Base-by-base conservation (phyloP, 2,113 vertebrate genomes). In the Pica pica region DNA sequence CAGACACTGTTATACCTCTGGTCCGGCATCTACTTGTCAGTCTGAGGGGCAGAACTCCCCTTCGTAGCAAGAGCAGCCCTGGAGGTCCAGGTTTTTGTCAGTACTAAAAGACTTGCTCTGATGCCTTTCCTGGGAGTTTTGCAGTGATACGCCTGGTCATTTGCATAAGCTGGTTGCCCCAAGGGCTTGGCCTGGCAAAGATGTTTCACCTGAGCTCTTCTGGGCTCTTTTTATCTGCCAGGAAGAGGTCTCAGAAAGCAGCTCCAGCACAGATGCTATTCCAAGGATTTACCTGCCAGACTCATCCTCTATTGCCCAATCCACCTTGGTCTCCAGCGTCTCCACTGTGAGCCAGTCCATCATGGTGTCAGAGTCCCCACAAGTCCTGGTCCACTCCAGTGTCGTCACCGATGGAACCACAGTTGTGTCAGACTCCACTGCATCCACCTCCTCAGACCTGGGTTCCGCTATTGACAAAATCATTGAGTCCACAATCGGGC, bases 391-490 rank as follows among this genome's bases (percentile, higher is more conserved):
- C 28, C 99, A 99, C 96, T 99, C 99, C 93, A 99, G 99, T 3
- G 98, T 98, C 9, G 95, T 98, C 50, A 98, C 98, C 0, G 99
- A 99, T 15, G 98, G 99, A 76, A 97, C 95, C 89, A 98, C 98
- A 53, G 98, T 99, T 23, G 99, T 99, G 87, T 99, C 99, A 1
- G 99, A 99, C 95, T 99, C 98, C 31, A 98, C 99, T 0, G 98
- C 99, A 2, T 99, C 99, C 70, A 98, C 99, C 7, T 99, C 99
- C 59, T 99, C 99, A 0, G 99, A 99, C 95, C 96, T 99, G 10
- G 98, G 99, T 14, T 99, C 99, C 26, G 98, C 99, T 83, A 99
- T 99, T 6, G 99, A 99, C 97, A 99, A 99, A 96, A 99, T 99
- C 97, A 99, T 99, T 1, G 99, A 99, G 97, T 99, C 99, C 68